Base-by-base conservation (phyloP, 1,140 invertebrate species). In the Bombus turneri region DNA sequence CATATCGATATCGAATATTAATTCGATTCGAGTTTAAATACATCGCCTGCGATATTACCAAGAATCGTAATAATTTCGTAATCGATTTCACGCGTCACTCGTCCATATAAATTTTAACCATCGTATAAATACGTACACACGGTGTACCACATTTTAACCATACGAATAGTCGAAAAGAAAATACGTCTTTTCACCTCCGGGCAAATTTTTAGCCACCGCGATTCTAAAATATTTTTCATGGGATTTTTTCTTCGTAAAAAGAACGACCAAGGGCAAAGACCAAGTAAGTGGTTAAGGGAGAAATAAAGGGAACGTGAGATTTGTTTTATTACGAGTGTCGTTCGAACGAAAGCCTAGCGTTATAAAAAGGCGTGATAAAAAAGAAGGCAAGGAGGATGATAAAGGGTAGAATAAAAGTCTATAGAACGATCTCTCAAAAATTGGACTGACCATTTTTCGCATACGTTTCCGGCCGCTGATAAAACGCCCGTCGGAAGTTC, bases 101-200 rank as follows among this genome's bases (percentile, higher is more conserved):
- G 0, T 53, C 47, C 2, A 53, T 22, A 22, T 2, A 22, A 53
- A 53, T 22, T 2, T 22, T 22, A 53, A 53, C 5, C 47, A 2
- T 8, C 8, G 47, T 53, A 22, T 3, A 22, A 1, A 22, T 53
- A 53, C 18, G 18, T 18, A 0, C 6, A 8, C 47, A 22, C 47
- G 47, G 0, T 22, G 47, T 8, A 53, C 18, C 47, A 0, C 47
- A 0, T 53, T 53, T 22, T 53, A 22, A 53, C 18, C 5, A 0
- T 22, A 22, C 47, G 47, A 53, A 22, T 22, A 22, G 18, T 53
- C 5, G 47, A 18, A 53, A 53, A 53, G 47, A 2, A 53, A 22
- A 8, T 22, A 53, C 18, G 1, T 53, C 59, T n/a, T 1, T 62
- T n/a, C 10, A 8, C 18, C 6, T 8, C 0, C 6, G 0, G 47